phyloP scores from a whole-genome alignment of 2,888 invertebrate genomes.

The Agrochola circellaris region DNA sequence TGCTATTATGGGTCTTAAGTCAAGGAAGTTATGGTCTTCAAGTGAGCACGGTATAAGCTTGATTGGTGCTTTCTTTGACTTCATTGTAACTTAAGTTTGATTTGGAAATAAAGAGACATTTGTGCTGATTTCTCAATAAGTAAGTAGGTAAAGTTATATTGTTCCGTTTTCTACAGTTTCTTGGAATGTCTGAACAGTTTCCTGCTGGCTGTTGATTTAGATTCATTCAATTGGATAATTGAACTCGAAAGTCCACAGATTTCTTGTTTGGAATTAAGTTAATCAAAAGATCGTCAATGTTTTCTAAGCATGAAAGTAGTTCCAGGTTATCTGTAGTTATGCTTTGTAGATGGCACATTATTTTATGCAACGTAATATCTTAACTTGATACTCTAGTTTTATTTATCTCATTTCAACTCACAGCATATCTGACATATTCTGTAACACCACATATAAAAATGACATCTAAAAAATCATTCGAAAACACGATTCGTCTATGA shows the following conservation, averaged over 20 bases:
- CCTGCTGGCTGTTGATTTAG: neutral
- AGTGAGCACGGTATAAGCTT: neutral
- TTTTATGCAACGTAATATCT: no score
- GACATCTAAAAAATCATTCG: constrained; percentile 52
- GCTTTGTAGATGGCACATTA: no score
- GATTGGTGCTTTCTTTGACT: neutral
- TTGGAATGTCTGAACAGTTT: constrained; percentile 11
- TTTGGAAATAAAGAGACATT: neutral
- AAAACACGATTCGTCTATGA: constrained; percentile 67
- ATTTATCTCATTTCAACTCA: neutral
- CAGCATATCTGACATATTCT: constrained; percentile 18
- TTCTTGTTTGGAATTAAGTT: no score
- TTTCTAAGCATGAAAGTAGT: no score
- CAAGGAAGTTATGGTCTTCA: constrained; percentile 17
- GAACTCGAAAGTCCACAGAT: no score
- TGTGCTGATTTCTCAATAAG: neutral
- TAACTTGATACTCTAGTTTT: no score
- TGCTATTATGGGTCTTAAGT: constrained; percentile 43
- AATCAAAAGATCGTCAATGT: no score
- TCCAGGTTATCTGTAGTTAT: no score
- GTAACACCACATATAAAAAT: constrained; percentile 47
- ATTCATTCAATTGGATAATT: neutral
- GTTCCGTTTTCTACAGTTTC: neutral
- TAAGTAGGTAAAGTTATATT: neutral
- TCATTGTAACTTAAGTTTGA: constrained; percentile 1